Evolutionary conservation across 2,113 vertebrate species (phyloP), one percentile per base, ranked within the genome.

Genomic region (Phalacrocorax aristotelis): DNA sequence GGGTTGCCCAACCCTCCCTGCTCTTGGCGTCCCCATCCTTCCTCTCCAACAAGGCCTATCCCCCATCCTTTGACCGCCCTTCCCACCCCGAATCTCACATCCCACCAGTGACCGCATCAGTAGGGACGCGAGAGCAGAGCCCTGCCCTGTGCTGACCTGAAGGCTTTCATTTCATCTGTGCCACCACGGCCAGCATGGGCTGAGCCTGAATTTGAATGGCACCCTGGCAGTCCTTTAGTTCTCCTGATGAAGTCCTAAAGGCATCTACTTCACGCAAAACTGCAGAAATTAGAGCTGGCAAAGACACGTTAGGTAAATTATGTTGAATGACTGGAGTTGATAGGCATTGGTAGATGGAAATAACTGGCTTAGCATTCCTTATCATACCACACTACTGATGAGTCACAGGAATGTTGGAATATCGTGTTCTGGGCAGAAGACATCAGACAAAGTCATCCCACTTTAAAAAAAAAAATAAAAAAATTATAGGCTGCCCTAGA

Each of bases 91-190:
- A 25, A 57, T 13, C 48, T 57, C 21, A 2, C 22, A 2, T 42
- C 8, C 26, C 3, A 10, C 2, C 42, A 16, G 1, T 1, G 7
- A 32, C 49, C 5, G 2, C 23, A 6, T 21, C 13, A 3, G 8
- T 7, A 11, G 8, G 25, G 58, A 72, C 3, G 4, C 1, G 0
- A 20, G 25, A 52, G 27, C 14, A 54, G n/a, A 15, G 29, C 68
- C 29, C 30, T 54, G 46, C 32, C 20, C 49, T 15, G 32, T n/a
- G 42, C 17, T 64, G 79, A 36, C 36, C 32, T 19, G 1, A 52
- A 66, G 68, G 29, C 15, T 74, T 80, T 2, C 19, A 38, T 70
- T 52, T 22, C 23, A 6, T 5, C 49, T 1, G 7, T 46, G 49
- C 34, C 17, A 19, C 42, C 34, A n/a, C 2, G 9, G 44, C 44